Conservation (phyloP, 2,888 invertebrate genomes). For the Pyralis farinalis region DNA sequence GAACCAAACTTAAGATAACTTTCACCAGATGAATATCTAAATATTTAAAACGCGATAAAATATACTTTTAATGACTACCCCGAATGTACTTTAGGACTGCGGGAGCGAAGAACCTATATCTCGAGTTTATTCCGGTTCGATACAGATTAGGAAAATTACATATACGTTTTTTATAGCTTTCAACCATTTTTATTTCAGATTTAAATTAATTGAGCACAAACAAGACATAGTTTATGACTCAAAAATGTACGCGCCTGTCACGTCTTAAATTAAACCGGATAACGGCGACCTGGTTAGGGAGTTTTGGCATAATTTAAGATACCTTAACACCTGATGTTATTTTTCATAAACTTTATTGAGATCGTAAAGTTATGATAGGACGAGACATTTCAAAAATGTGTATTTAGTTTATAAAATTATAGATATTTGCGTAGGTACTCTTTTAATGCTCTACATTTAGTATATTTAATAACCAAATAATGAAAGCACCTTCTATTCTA, state of each 20-base stretch:
- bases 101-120: constrained; percentile 40
- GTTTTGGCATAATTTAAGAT: constrained; percentile 53
- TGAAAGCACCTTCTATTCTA: too few species aligned
- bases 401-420: background rate
- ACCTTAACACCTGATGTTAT: constrained; percentile 44
- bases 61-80: constrained; percentile 73
- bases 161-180: constrained; percentile 59
- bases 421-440: too few species aligned
- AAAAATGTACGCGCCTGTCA: constrained; percentile 46
- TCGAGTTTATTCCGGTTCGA: constrained; percentile 40
- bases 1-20: constrained; percentile 68
- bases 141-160: constrained; percentile 68
- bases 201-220: constrained; percentile 74
- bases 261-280: constrained; percentile 45
- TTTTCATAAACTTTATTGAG: constrained; percentile 53
- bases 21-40: constrained; percentile 76
- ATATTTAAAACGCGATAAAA: constrained; percentile 77
- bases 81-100: constrained; percentile 62
- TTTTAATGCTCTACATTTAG: too few species aligned
- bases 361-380: constrained; percentile 36
- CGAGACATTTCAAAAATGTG: constrained; percentile 10
- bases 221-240: constrained; percentile 56
- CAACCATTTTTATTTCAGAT: constrained; percentile 59
- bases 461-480: too few species aligned
- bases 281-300: constrained; percentile 42